Conservation (phyloP, 2,888 invertebrate species). For the Matsumyia berberina region DNA sequence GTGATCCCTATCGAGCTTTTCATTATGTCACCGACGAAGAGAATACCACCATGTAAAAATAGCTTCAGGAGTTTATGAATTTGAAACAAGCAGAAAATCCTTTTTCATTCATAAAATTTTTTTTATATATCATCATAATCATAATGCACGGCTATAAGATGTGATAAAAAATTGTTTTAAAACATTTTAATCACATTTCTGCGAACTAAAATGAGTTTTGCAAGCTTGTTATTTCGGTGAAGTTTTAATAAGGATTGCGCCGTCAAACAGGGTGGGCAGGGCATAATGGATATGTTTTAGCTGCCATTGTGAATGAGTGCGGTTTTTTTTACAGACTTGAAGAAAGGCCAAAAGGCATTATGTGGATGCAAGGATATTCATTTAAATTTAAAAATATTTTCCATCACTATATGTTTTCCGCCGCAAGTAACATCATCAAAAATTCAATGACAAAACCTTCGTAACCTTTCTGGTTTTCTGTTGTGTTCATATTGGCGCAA, state of each 20-base stretch:
- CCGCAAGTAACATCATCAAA: too few relatives aligned
- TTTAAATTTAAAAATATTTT: not conserved
- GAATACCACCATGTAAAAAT: too few relatives aligned
- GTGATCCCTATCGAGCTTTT: slow-evolving; percentile 16
- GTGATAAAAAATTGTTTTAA: slow-evolving; percentile 4
- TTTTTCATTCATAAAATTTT: not conserved
- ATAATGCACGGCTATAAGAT: slow-evolving; percentile 3
- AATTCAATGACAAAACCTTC: not conserved
- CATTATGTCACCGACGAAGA: not conserved
- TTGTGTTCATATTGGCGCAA: too few relatives aligned
- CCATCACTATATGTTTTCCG: too few relatives aligned
- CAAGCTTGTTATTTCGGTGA: not conserved
- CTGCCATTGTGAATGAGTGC: too few relatives aligned
- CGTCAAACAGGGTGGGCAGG: too few relatives aligned
- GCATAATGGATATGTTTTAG: too few relatives aligned
- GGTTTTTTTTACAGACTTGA: too few relatives aligned
- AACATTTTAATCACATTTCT: slow-evolving; percentile 9
- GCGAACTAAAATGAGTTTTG: not conserved
- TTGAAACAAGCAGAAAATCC: slow-evolving; percentile 10
- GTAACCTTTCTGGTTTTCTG: too few relatives aligned
- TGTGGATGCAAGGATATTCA: too few relatives aligned
- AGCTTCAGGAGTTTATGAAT: not conserved
- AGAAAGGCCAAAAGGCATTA: too few relatives aligned
- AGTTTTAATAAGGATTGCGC: slow-evolving; percentile 1
- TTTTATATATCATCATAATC: not conserved